Base-by-base conservation (phyloP, 1,140 invertebrate genomes). In the Piezodorus guildinii region DNA sequence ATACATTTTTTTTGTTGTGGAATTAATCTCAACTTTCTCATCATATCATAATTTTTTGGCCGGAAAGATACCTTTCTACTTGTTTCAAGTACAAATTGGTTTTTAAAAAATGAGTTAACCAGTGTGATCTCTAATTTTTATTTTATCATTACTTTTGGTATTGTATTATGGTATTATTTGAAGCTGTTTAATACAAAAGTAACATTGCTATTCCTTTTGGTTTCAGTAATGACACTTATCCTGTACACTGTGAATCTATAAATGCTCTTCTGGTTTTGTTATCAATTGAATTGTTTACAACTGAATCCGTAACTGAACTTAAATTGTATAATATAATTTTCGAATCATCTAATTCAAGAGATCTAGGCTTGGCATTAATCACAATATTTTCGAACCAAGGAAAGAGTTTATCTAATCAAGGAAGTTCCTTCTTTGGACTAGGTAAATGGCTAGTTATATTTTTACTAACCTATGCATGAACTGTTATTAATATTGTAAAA, bases 201-300 rank as follows among this genome's bases (percentile, higher is more conserved):
- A 21, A 21, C 16, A 51, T 51, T 17, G 14, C 21, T 5, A 52
- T 52, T 52, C 15, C 27, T 59, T 21, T 68, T 72, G 67, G 62
- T 81, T 81, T 39, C 74, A 91, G 89, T 66, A 88, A 91, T 73
- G 85, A 85, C 69, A 96, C 94, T 30, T 94, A 95, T 75, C 82
- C 86, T 46, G 77, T 96, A 43, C 92, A 93, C 69, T 74, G 91
- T 66, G 94, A 97, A 75, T 85, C 89, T 43, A 82, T 95, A 46
- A 95, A 94, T 73, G 87, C 85, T 39, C 73, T 96, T 21, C 77
- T 96, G 5, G 85, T 93, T 0, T 74, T 96, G 19, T 79, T 96
- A 65, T 94, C 92, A 0, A 85, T 92, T 52, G 91, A 94, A 76
- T 81, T 96, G 75, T 95, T 91, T 69, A 79, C 77, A 70, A 83